Percentiles rank a stretch among this genome's conserved stretches.
phyloP scores from a whole-genome alignment of 2,113 vertebrate species.

The Pitta sordida region DNA sequence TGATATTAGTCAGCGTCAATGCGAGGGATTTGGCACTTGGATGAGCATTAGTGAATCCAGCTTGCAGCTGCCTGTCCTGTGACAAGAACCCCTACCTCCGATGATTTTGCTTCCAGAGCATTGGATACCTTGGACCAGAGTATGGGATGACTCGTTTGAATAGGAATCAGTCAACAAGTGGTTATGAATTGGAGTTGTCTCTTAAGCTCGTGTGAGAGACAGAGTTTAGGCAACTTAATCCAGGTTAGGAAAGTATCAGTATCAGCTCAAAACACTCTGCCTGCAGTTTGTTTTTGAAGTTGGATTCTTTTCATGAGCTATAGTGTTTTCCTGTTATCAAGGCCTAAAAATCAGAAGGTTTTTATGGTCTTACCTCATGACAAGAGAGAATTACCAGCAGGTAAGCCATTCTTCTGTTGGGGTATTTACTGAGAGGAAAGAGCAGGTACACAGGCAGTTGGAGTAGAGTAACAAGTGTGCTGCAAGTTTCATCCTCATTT shows the following conservation, averaged over 20 bases:
- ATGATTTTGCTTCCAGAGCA: neutral
- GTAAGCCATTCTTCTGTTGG: neutral
- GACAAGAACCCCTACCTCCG: neutral
- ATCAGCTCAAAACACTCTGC: neutral
- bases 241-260: neutral
- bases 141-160: neutral
- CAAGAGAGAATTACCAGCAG: neutral
- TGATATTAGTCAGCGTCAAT: neutral
- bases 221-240: neutral
- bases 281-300: neutral
- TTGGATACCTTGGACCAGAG: neutral
- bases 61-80: neutral
- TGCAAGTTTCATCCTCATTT: constrained; percentile 19
- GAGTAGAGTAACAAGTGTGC: neutral
- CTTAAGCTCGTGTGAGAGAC: neutral
- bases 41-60: neutral
- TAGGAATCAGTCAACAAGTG: neutral
- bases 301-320: neutral
- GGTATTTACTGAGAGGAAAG: neutral
- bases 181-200: neutral
- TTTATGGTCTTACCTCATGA: neutral
- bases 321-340: neutral
- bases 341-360: neutral
- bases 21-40: neutral
- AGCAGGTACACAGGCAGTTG: neutral